Evolutionary conservation across 2,797 vertebrate genomes (phyloP).

Genomic region (Epinephelus awoara): DNA sequence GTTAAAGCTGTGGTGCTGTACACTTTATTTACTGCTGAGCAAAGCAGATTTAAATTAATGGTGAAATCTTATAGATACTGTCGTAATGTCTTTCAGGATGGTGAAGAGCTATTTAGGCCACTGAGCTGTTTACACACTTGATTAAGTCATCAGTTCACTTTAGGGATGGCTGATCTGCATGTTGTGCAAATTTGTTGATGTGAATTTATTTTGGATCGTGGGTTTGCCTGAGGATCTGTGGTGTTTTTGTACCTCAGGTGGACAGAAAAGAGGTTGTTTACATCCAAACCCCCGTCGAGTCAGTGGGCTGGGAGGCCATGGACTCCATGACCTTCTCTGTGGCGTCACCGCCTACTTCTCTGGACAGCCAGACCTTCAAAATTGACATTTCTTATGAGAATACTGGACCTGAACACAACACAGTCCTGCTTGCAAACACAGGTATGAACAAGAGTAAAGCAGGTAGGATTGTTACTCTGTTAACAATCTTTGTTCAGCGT

Average conservation of each 20-base stretch:
- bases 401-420: slow-evolving; percentile 82
- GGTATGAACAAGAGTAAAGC: slow-evolving; percentile 77
- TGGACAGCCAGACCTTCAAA: slow-evolving; percentile 88
- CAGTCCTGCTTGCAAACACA: slow-evolving; percentile 89
- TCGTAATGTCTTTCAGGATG: neutral
- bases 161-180: slow-evolving; percentile 4
- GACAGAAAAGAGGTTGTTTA: slow-evolving; percentile 88
- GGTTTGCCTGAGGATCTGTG: slow-evolving; percentile 14
- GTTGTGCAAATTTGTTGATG: slow-evolving; percentile 7
- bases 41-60: slow-evolving; percentile 40
- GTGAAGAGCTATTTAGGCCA: neutral
- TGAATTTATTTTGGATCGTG: slow-evolving; percentile 10
- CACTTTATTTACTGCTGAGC: slow-evolving; percentile 50
- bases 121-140: slow-evolving; percentile 9
- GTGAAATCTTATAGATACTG: slow-evolving; percentile 10
- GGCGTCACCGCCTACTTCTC: slow-evolving; percentile 86
- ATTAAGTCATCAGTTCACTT: slow-evolving; percentile 34
- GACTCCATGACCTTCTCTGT: slow-evolving; percentile 90
- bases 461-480: neutral
- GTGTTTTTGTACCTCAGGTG: slow-evolving; percentile 82
- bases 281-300: slow-evolving; percentile 83
- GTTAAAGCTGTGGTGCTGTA: slow-evolving; percentile 22
- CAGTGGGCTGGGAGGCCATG: slow-evolving; percentile 86
- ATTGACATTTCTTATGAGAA: slow-evolving; percentile 92
- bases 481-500: neutral